Evolutionary conservation across 2,113 vertebrate genomes (phyloP).

Genomic region (Polyodon spathula): DNA sequence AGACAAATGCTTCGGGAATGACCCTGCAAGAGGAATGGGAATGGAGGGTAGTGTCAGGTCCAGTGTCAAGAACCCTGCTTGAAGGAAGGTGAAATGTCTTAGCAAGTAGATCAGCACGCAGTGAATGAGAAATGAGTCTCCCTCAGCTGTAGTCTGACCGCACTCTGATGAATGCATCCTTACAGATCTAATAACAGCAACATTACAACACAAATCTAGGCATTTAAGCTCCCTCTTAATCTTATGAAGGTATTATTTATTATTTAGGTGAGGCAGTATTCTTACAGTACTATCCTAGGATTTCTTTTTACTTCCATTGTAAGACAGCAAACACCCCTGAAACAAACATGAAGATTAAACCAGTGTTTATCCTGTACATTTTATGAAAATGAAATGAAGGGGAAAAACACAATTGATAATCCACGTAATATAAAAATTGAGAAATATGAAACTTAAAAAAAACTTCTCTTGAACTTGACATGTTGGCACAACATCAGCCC

Average conservation of each 20-base stretch:
- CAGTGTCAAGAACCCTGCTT: background rate
- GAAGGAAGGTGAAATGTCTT: background rate
- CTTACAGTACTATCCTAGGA: too few species aligned
- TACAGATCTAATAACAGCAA: background rate
- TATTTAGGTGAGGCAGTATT: too few species aligned
- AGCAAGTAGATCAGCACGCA: background rate
- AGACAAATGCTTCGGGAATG: background rate
- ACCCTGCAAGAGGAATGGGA: background rate
- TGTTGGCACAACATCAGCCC: too few species aligned
- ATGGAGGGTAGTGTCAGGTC: background rate
- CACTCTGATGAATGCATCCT: slow-evolving; percentile 1
- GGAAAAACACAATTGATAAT: too few species aligned
- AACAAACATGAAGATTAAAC: too few species aligned
- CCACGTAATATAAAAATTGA: too few species aligned
- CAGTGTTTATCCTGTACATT: too few species aligned
- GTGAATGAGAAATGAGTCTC: background rate
- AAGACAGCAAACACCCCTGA: too few species aligned
- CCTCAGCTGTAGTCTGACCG: background rate
- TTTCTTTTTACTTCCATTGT: too few species aligned
- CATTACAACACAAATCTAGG: background rate
- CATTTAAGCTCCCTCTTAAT: background rate
- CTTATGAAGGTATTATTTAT: background rate
- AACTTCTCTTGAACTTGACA: too few species aligned
- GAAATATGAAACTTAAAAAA: too few species aligned
- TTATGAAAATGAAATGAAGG: too few species aligned